phyloP scores from a whole-genome alignment of 2,888 invertebrate genomes.

The Ametastegia equiseti region DNA sequence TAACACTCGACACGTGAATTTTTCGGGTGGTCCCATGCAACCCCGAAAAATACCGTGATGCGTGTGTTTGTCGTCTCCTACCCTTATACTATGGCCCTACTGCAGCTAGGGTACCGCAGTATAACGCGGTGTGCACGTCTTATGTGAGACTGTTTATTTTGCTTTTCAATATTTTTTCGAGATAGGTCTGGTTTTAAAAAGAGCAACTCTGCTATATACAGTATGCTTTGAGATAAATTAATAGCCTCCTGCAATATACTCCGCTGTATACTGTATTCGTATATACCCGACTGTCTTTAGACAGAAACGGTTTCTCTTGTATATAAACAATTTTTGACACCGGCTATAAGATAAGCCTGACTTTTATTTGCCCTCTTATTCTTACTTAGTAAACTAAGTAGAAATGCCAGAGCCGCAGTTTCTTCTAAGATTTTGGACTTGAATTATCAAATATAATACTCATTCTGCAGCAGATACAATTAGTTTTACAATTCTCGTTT shows the following conservation, averaged over 20 bases:
- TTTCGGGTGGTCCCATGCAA: conserved; percentile 30
- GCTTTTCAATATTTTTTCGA: conserved; percentile 40
- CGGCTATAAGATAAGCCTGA: background rate
- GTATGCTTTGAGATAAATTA: background rate
- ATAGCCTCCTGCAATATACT: background rate
- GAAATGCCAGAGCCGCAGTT: background rate
- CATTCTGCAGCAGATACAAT: background rate
- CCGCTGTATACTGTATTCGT: background rate
- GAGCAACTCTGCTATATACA: background rate
- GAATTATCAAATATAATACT: background rate
- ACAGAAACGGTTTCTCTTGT: background rate
- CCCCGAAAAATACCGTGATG: background rate
- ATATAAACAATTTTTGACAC: background rate
- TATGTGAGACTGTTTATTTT: conserved; percentile 31
- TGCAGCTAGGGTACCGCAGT: background rate
- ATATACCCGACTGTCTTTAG: background rate
- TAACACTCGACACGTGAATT: conserved; percentile 49
- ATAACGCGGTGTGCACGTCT: background rate
- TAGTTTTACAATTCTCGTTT: background rate
- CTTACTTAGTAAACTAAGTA: background rate
- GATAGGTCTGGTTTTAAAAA: conserved; percentile 24
- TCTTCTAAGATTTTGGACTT: background rate
- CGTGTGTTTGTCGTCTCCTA: conserved; percentile 42
- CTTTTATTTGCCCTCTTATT: background rate
- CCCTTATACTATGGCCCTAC: background rate